Percentiles rank a stretch among this genome's conserved stretches.
Conservation (phyloP, 2,113 vertebrate species). For the Puntigrus tetrazona region DNA sequence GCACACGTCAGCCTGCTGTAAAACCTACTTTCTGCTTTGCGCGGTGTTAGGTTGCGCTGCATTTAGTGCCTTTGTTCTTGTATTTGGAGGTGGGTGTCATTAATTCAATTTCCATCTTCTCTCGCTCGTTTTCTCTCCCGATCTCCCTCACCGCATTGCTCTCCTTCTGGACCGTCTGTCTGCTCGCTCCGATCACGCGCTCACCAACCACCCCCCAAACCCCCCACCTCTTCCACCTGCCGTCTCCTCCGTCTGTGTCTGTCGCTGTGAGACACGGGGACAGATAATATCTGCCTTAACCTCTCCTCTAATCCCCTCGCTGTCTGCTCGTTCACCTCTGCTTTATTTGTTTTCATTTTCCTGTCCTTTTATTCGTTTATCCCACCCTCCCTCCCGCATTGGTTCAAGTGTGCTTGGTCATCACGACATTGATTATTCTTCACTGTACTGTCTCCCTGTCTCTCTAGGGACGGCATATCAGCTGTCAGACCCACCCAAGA, state of each 20-base stretch:
- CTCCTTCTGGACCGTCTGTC: conserved; percentile 70
- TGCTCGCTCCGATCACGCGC: conserved; percentile 53
- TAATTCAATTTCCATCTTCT: conserved; percentile 59
- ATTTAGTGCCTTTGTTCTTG: conserved; percentile 68
- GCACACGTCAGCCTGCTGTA: conserved; percentile 57
- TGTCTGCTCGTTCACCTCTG: conserved; percentile 41
- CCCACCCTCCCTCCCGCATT: background rate
- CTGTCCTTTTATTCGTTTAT: background rate
- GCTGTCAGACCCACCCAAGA: conserved; percentile 48
- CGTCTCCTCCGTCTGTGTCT: conserved; percentile 73
- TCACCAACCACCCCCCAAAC: conserved; percentile 44
- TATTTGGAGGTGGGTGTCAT: conserved; percentile 67
- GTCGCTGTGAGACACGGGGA: conserved; percentile 67
- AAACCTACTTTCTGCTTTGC: conserved; percentile 49
- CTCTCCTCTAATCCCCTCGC: conserved; percentile 50
- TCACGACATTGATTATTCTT: conserved; percentile 37
- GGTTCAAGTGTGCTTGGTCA: conserved; percentile 29
- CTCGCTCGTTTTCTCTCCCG: conserved; percentile 45
- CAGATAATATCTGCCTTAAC: conserved; percentile 70
- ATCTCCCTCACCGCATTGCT: conserved; percentile 66
- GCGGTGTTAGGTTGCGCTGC: conserved; percentile 54
- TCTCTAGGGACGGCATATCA: conserved; percentile 36
- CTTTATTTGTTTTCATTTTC: conserved; percentile 12
- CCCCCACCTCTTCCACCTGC: conserved; percentile 57
- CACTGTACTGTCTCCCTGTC: conserved; percentile 7